Evolutionary conservation across 2,888 invertebrate species (phyloP).

Genomic region (Cordilura impudica): DNA sequence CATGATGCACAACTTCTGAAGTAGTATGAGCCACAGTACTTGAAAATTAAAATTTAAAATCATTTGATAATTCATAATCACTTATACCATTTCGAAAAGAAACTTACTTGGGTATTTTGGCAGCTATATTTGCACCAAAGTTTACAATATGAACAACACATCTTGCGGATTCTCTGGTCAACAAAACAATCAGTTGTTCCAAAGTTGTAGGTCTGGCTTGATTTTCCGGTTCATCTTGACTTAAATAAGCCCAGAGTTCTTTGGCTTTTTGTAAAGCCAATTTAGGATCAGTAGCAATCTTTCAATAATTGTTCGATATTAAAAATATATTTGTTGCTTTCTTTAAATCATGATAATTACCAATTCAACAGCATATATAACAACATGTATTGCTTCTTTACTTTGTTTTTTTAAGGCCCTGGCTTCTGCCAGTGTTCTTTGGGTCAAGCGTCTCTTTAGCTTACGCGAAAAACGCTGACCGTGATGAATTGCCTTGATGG

Average conservation of each 20-base stretch:
- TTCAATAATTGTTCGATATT: neutral
- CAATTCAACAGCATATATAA: constrained; percentile 87
- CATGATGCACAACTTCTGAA: constrained; percentile 80
- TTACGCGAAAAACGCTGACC: constrained; percentile 88
- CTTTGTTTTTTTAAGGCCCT: constrained; percentile 89
- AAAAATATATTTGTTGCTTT: neutral
- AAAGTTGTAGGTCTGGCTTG: constrained; percentile 88
- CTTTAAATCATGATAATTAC: constrained; percentile 77
- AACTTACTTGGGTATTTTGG: constrained; percentile 81
- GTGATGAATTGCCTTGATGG: constrained; percentile 87
- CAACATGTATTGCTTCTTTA: constrained; percentile 85
- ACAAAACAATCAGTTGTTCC: constrained; percentile 86
- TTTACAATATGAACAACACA: constrained; percentile 88
- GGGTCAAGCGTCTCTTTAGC: constrained; percentile 86
- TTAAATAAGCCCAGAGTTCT: constrained; percentile 84
- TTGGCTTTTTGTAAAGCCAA: constrained; percentile 86
- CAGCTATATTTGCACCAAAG: constrained; percentile 81
- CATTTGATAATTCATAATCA: neutral
- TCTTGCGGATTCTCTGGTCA: constrained; percentile 88
- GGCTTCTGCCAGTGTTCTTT: constrained; percentile 88
- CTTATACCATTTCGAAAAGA: neutral
- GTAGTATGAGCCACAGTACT: constrained; percentile 80
- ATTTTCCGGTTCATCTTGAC: constrained; percentile 90
- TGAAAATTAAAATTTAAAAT: constrained; percentile 40
- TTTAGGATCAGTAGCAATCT: constrained; percentile 89